Evolutionary conservation across 2,888 invertebrate genomes (phyloP), one percentile per base, ranked within the genome.

Genomic region (Erebia palarica): DNA sequence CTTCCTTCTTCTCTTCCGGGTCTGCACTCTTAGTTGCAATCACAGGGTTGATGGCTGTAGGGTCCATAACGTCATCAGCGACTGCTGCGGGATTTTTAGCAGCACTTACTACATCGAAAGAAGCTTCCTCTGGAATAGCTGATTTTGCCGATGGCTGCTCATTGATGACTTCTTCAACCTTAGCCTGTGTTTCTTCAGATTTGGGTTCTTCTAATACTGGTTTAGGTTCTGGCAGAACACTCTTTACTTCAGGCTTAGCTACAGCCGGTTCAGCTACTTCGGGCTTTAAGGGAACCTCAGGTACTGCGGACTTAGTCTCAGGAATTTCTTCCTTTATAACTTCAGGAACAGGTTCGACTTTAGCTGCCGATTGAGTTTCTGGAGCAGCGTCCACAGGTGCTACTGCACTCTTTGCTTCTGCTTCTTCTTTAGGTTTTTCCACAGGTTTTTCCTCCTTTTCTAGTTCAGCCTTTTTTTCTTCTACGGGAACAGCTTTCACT

Each of bases 21-120:
- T 91, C 77, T 84, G 93, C 82, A 87, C 92, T 78, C 88, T 92
- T 78, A 66, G 82, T 81, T 1, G 83, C 79, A n/a, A 81, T 74
- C 27, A 81, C 82, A 10, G 88, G 84, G 47, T 85, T 82, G 42
- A 86, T 84, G 14, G 82, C 85, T 49, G 84, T 83, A 7, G 83
- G 79, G 65, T 87, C 84, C n/a, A 85, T 76, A 9, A 84, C 79
- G 73, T 92, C 87, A 79, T 93, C 88, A 77, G 90, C 90, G 11
- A 90, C 75, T 51, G 87, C 85, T 67, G 87, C 87, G 27, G 84
- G 79, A 73, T 79, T 79, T 71, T 89, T 88, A 14, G 86, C 79
- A 49, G 88, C 87, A 67, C 80, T 86, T 1, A 88, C 85, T 27
- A 90, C 83, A 76, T 91, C 90, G 64, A 88, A 86, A 9, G 79